These are phyloP conservation scores for Dascillus cervinus DNA, from an alignment of 2,888 invertebrate species.

Conservation along the genomic window DNA sequence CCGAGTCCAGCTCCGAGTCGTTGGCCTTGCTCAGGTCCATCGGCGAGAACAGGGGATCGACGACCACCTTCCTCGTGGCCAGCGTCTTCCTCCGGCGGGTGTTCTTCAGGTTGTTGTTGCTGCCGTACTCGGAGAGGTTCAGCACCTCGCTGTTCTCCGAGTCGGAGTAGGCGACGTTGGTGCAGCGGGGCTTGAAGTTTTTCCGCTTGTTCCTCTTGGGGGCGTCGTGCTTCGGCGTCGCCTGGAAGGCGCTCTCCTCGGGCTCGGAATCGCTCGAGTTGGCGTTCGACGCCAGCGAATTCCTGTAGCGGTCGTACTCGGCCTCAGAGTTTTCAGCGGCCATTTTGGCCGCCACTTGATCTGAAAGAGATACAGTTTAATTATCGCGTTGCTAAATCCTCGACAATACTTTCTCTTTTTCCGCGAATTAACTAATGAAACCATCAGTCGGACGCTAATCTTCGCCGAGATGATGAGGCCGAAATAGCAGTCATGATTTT, in stretches of 20 bases:
- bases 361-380: too few species aligned
- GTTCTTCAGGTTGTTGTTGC: constrained; percentile 35
- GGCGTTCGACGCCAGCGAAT: constrained; percentile 7
- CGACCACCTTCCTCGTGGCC: constrained; percentile 29
- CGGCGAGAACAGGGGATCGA: constrained; percentile 29
- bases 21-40: constrained; percentile 37
- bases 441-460: too few species aligned
- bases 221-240: constrained; percentile 41
- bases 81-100: constrained; percentile 32
- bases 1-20: constrained; percentile 33
- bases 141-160: constrained; percentile 31
- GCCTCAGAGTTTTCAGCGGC: constrained; percentile 31
- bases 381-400: too few species aligned
- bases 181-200: constrained; percentile 72
- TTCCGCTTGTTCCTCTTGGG: constrained; percentile 69
- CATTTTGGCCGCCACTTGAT: constrained; percentile 39
- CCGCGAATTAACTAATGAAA: too few species aligned
- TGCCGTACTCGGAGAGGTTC: constrained; percentile 26
- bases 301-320: constrained; percentile 30
- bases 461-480: too few species aligned
- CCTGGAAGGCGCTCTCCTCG: constrained; percentile 33
- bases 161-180: constrained; percentile 49
- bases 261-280: constrained; percentile 48
- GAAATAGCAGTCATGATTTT: too few species aligned
- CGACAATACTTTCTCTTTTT: too few species aligned